These are phyloP conservation scores for Enoplosus armatus DNA, from an alignment of 2,797 vertebrate species.

Conservation along the genomic window DNA sequence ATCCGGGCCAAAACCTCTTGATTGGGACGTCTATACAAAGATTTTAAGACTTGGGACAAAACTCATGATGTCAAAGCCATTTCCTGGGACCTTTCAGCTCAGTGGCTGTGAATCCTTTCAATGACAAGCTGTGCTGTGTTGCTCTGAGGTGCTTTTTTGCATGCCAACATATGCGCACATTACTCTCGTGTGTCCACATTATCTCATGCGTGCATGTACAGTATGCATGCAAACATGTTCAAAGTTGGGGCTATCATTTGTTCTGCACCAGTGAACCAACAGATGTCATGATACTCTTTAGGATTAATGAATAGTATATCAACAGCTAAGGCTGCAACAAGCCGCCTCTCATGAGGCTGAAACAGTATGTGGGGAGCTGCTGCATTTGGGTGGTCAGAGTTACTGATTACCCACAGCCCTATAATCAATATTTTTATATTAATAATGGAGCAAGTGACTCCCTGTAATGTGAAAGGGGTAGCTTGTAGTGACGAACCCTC, in stretches of 20 bases:
- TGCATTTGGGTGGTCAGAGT: slow-evolving; percentile 9
- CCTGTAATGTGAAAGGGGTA: background rate
- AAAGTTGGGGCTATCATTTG: slow-evolving; percentile 49
- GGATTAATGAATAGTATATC: slow-evolving; percentile 46
- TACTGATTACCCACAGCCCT: slow-evolving; percentile 7
- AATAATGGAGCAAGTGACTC: background rate
- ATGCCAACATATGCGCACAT: slow-evolving; percentile 33
- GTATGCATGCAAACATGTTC: slow-evolving; percentile 38
- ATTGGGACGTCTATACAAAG: fast-evolving
- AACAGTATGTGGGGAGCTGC: background rate
- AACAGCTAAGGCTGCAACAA: slow-evolving; percentile 18
- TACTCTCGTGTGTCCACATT: slow-evolving; percentile 9
- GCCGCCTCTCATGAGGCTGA: background rate
- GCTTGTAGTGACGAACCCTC: background rate
- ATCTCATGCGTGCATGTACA: slow-evolving; percentile 21
- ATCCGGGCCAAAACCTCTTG: background rate
- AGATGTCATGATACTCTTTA: slow-evolving; percentile 38
- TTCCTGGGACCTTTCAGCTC: background rate
- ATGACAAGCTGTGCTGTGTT: slow-evolving; percentile 5
- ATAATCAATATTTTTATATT: background rate
- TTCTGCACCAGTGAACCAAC: slow-evolving; percentile 48
- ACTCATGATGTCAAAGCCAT: background rate
- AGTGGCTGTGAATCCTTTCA: background rate
- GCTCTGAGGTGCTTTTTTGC: slow-evolving; percentile 17
- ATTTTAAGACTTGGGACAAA: background rate